phyloP scores from a whole-genome alignment of 2,888 invertebrate species.

The Nycteola revayana region DNA sequence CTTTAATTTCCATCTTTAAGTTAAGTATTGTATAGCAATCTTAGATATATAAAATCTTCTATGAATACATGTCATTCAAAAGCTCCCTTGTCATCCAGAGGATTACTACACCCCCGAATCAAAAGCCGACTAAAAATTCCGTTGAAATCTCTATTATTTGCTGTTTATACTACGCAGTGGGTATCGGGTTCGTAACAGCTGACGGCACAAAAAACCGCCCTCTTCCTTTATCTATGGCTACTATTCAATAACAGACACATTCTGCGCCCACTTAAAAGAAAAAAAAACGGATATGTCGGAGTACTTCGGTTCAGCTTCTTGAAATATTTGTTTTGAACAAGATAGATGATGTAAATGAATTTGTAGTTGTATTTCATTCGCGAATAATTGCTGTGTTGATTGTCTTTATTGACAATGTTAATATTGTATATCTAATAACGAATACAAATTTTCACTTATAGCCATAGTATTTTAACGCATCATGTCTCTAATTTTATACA shows the following conservation, averaged over 20 bases:
- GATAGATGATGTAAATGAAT: too few relatives aligned
- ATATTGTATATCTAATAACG: too few relatives aligned
- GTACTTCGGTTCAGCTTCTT: too few relatives aligned
- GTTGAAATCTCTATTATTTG: constrained; percentile 48
- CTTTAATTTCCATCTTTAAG: too few relatives aligned
- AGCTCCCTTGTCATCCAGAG: not conserved
- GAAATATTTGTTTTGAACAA: too few relatives aligned
- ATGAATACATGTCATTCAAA: not conserved
- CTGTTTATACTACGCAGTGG: constrained; percentile 40
- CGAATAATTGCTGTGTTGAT: too few relatives aligned
- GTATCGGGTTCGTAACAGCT: constrained; percentile 66
- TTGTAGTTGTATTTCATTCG: too few relatives aligned
- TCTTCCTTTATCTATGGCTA: constrained; percentile 51
- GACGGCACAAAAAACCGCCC: constrained; percentile 63
- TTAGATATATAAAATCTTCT: not conserved
- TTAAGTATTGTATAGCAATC: too few relatives aligned
- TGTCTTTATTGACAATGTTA: too few relatives aligned
- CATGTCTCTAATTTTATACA: too few relatives aligned
- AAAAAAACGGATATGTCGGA: constrained; percentile 7
- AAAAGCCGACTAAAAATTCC: constrained; percentile 8
- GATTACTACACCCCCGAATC: not conserved
- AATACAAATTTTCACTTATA: too few relatives aligned
- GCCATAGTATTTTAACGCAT: too few relatives aligned
- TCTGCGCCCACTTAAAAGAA: constrained; percentile 11
- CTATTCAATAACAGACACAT: constrained; percentile 33